phyloP scores from a whole-genome alignment of 1,140 invertebrate species.

The Neodiprion fabricii region DNA sequence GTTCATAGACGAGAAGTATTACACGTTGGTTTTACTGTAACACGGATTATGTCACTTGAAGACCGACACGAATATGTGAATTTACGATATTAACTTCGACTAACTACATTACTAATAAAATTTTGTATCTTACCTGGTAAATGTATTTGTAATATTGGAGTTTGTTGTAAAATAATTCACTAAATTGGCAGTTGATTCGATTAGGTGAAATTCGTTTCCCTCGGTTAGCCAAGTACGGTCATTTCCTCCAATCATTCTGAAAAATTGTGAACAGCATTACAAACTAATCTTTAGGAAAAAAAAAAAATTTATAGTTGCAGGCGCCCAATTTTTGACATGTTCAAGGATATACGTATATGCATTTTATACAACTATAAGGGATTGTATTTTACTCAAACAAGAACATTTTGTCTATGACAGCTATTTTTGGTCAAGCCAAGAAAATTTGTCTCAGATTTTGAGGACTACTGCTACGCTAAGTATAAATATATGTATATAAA shows the following conservation, averaged over 20 bases:
- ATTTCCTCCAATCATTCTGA: slow-evolving; percentile 74
- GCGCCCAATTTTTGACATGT: too few relatives aligned
- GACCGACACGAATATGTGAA: not conserved
- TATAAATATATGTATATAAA: slow-evolving; percentile 31
- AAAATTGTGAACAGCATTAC: slow-evolving; percentile 29
- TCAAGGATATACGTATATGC: not conserved
- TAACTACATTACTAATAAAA: slow-evolving; percentile 10
- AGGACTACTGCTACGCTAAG: not conserved
- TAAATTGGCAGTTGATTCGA: slow-evolving; percentile 71
- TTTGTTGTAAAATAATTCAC: slow-evolving; percentile 68
- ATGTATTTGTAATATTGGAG: slow-evolving; percentile 59
- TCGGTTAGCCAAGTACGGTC: slow-evolving; percentile 78
- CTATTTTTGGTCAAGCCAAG: too few relatives aligned
- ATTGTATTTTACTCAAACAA: too few relatives aligned
- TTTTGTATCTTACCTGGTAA: slow-evolving; percentile 60
- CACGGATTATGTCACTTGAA: not conserved
- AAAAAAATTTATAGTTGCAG: not conserved
- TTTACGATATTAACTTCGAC: not conserved
- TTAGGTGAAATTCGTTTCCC: slow-evolving; percentile 79
- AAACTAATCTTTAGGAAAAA: slow-evolving; percentile 23
- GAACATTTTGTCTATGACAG: too few relatives aligned
- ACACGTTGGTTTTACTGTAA: not conserved
- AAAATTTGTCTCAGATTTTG: too few relatives aligned
- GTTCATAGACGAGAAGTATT: not conserved
- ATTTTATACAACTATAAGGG: not conserved